phyloP scores from a whole-genome alignment of 2,113 vertebrate genomes.

The Pterophyllum scalare region DNA sequence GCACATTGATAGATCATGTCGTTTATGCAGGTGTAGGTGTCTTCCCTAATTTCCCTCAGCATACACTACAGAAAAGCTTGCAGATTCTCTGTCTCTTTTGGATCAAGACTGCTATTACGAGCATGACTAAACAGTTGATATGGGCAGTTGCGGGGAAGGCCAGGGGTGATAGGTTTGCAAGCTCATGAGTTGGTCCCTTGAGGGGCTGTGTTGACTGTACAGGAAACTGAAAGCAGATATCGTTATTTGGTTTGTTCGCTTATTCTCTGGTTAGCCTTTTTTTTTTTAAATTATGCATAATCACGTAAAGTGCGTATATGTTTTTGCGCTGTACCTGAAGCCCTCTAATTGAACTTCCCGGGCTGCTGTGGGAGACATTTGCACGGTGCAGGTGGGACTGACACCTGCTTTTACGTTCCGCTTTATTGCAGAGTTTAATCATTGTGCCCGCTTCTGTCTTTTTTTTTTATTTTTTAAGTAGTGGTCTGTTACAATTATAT shows the following conservation, averaged over 20 bases:
- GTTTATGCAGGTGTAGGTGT: constrained; percentile 13
- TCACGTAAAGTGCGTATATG: background rate
- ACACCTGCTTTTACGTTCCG: constrained; percentile 63
- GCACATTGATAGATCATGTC: background rate
- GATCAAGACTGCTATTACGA: constrained; percentile 5
- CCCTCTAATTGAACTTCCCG: background rate
- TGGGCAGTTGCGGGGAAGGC: constrained; percentile 17
- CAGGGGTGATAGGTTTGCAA: background rate
- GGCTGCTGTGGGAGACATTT: background rate
- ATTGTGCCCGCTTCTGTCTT: background rate
- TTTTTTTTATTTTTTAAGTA: background rate
- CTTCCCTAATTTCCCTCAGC: background rate
- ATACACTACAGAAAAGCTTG: background rate
- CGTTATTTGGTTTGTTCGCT: constrained; percentile 26
- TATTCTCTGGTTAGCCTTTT: background rate
- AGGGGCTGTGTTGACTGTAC: constrained; percentile 49
- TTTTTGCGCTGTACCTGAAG: background rate
- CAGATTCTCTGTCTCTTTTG: constrained; percentile 15
- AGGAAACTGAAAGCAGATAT: constrained; percentile 43
- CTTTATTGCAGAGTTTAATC: constrained; percentile 11
- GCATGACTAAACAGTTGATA: constrained; percentile 29
- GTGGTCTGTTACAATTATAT: background rate
- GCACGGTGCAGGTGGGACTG: constrained; percentile 32
- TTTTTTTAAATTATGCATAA: background rate
- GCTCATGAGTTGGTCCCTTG: constrained; percentile 10